Evolutionary conservation across 1,140 invertebrate genomes (phyloP).

Genomic region (Caenorhabditis elegans): DNA sequence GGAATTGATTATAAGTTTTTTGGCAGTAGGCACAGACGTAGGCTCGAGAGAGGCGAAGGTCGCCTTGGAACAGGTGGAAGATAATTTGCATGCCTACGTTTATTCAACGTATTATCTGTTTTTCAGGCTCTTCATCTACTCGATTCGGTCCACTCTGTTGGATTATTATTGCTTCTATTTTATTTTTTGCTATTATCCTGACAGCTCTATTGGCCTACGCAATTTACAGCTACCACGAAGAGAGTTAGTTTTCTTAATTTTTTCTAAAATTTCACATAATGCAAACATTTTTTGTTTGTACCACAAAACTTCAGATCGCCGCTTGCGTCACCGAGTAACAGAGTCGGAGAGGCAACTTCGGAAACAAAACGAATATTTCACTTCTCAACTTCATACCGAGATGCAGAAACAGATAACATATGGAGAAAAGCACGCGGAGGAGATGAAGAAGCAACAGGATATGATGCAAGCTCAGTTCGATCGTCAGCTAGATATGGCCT

Average conservation of each 20-base stretch:
- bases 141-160: slow-evolving; percentile 12
- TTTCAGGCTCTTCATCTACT: neutral
- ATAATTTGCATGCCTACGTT: too few species aligned
- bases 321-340: neutral
- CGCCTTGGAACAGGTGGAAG: too few species aligned
- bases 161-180: neutral
- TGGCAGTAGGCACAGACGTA: too few species aligned
- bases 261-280: too few species aligned
- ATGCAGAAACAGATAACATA: neutral
- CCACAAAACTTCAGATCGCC: slow-evolving; percentile 2
- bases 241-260: neutral
- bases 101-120: too few species aligned
- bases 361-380: slow-evolving; percentile 18
- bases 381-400: neutral
- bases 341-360: neutral
- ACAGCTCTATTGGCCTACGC: neutral
- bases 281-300: too few species aligned
- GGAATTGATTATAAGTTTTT: too few species aligned
- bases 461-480: slow-evolving; percentile 5
- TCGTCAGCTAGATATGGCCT: slow-evolving; percentile 6
- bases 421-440: slow-evolving; percentile 11
- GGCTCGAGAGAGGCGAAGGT: too few species aligned
- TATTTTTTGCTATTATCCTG: neutral
- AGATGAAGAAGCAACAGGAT: slow-evolving; percentile 16
- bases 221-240: neutral